phyloP scores from a whole-genome alignment of 2,113 vertebrate species.

The Syrmaticus mikado region DNA sequence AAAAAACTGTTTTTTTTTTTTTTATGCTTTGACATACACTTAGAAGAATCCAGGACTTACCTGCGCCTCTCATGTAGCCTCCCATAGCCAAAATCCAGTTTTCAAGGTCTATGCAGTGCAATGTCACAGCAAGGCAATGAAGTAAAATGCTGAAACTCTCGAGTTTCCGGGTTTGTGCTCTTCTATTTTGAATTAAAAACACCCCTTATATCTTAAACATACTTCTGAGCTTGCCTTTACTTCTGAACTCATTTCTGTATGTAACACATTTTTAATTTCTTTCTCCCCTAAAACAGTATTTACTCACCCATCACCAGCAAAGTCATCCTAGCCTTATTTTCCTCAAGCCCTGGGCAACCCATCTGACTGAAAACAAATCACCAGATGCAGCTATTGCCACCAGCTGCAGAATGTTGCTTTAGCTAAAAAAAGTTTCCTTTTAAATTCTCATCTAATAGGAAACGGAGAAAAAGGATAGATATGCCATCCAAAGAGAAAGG shows the following conservation, averaged over 20 bases:
- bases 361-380: background rate
- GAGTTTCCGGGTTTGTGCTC: background rate
- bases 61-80: background rate
- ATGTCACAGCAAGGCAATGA: too few relatives aligned
- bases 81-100: background rate
- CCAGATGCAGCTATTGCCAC: background rate
- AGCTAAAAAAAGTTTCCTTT: background rate
- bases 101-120: background rate
- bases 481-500: background rate
- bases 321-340: fast-evolving
- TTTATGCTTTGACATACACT: background rate
- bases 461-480: background rate
- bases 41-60: background rate
- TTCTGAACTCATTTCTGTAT: background rate
- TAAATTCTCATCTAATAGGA: background rate
- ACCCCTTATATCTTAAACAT: background rate
- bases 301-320: background rate
- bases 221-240: fast-evolving
- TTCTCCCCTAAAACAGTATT: fast-evolving
- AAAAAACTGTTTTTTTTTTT: background rate
- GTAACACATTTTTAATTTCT: background rate
- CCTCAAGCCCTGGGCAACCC: background rate
- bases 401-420: background rate
- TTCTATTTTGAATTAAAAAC: background rate
- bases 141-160: background rate